phyloP scores from a whole-genome alignment of 2,797 vertebrate species.

The Melopsittacus undulatus region DNA sequence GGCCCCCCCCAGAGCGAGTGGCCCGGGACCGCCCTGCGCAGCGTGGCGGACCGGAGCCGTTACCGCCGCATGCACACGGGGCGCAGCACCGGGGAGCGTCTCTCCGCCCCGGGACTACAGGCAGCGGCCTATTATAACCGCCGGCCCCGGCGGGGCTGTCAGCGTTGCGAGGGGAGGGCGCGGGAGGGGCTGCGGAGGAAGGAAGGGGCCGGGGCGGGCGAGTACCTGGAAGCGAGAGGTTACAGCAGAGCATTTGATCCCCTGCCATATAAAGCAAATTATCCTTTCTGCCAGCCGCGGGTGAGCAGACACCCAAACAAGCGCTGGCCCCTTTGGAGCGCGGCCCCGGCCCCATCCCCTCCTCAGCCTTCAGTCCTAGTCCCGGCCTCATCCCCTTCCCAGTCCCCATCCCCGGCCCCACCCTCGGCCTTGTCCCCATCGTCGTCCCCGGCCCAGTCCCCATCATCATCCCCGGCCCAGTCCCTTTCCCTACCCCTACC shows the following conservation, averaged over 20 bases:
- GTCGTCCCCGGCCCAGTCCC: too few relatives aligned
- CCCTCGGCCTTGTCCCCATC: background rate
- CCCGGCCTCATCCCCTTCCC: background rate
- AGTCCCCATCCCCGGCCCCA: too few relatives aligned
- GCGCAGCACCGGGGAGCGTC: conserved; percentile 31
- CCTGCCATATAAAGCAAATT: conserved; percentile 13
- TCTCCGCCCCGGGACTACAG: conserved; percentile 50
- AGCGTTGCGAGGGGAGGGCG: conserved; percentile 6
- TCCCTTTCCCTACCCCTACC: too few relatives aligned
- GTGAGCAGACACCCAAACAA: background rate
- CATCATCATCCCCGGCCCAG: too few relatives aligned
- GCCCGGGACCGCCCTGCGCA: background rate
- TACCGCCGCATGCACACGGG: conserved; percentile 38
- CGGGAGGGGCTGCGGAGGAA: conserved; percentile 18
- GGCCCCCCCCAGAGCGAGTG: background rate
- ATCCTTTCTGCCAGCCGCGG: background rate
- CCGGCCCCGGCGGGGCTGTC: conserved; percentile 1
- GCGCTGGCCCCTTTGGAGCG: background rate
- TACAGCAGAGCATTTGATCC: background rate
- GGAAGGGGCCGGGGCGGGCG: conserved; percentile 18
- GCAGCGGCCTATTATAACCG: conserved; percentile 59
- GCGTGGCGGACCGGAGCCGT: background rate
- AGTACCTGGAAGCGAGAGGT: conserved; percentile 22
- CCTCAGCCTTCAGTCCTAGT: too few relatives aligned
- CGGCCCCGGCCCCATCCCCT: too few relatives aligned